Conservation (phyloP, 1,140 invertebrate species). For the Philaenus spumarius region DNA sequence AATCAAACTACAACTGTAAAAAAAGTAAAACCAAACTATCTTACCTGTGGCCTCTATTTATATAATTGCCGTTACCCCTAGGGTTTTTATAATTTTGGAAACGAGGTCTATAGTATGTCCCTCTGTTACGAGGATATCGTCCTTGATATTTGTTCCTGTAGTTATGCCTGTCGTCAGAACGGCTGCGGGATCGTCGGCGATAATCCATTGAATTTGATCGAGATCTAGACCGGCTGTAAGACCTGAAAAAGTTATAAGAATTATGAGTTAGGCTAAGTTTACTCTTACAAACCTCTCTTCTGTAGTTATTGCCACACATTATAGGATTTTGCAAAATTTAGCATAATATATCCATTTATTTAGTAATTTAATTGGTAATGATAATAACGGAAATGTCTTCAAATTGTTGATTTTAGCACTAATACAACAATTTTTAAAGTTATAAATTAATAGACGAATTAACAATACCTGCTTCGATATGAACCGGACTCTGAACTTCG, state of each 20-base stretch:
- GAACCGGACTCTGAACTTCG: conserved; percentile 44
- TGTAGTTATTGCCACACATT: too few species aligned
- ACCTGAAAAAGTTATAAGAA: conserved; percentile 34
- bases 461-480: conserved; percentile 13
- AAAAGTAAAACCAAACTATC: too few species aligned
- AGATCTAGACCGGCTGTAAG: conserved; percentile 53
- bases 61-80: conserved; percentile 38
- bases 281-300: too few species aligned
- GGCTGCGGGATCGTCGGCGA: conserved; percentile 45
- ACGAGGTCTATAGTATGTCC: conserved; percentile 66
- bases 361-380: too few species aligned
- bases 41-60: conserved; percentile 28
- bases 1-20: too few species aligned
- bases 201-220: conserved; percentile 40
- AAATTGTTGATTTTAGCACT: too few species aligned
- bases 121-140: conserved; percentile 53
- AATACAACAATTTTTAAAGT: too few species aligned
- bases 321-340: too few species aligned
- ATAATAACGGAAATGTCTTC: too few species aligned
- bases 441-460: too few species aligned
- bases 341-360: too few species aligned
- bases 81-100: conserved; percentile 51
- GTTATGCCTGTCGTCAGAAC: conserved; percentile 51
- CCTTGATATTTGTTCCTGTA: conserved; percentile 42
- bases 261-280: too few species aligned